phyloP scores from a whole-genome alignment of 1,140 invertebrate genomes.

The Achatina immaculata region DNA sequence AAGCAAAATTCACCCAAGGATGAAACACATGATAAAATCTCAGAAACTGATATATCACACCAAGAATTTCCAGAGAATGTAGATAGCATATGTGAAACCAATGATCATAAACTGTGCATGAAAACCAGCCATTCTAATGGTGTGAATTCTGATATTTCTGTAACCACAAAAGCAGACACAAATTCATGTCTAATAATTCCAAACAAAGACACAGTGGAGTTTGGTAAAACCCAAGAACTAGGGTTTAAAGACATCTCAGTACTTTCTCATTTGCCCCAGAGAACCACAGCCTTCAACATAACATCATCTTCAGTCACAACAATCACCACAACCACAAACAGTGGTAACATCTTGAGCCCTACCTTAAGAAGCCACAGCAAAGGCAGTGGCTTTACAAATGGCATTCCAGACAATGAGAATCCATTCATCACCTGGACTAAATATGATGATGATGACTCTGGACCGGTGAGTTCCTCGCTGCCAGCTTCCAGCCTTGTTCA shows the following conservation, averaged over 20 bases:
- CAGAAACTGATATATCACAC: not conserved
- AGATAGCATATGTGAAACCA: not conserved
- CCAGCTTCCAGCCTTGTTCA: not conserved
- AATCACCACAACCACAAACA: not conserved
- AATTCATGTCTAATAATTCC: too few relatives aligned
- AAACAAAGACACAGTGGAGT: too few relatives aligned
- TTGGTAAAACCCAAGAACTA: not conserved
- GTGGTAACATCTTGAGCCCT: not conserved
- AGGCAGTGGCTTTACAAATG: not conserved
- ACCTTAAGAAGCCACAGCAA: not conserved
- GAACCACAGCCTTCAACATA: not conserved
- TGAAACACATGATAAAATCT: not conserved
- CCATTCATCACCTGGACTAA: constrained; percentile 35
- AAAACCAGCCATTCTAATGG: not conserved
- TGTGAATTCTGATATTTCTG: not conserved
- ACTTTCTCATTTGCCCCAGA: not conserved
- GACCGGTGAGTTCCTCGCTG: not conserved
- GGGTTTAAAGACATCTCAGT: not conserved
- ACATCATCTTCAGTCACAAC: not conserved
- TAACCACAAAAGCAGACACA: too few relatives aligned
- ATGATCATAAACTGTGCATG: not conserved
- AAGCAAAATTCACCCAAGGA: not conserved
- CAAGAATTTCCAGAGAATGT: not conserved
- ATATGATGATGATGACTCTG: constrained; percentile 16
- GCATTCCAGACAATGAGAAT: constrained; percentile 22